phyloP scores from a whole-genome alignment of 2,113 vertebrate genomes.

The Anthoscopus minutus region DNA sequence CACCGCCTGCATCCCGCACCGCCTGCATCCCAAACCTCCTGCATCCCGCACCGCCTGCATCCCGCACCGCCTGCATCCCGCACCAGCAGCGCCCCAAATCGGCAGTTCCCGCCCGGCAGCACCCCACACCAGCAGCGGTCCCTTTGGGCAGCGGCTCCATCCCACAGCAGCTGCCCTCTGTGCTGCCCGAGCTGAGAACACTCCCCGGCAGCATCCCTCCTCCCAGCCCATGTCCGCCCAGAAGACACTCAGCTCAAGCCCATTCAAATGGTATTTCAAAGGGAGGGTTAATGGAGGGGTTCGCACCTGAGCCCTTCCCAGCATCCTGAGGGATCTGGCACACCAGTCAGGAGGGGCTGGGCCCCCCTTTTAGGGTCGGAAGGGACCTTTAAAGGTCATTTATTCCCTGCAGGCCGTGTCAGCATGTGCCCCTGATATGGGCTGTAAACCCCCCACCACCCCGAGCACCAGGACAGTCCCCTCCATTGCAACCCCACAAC shows the following conservation, averaged over 20 bases:
- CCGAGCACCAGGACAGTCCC: neutral
- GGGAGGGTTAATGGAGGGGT: neutral
- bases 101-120: no score
- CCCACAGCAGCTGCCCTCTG: neutral
- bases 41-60: neutral
- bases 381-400: neutral
- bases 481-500: neutral
- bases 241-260: neutral
- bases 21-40: accelerated
- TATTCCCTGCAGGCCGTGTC: accelerated
- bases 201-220: no score
- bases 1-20: neutral
- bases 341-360: neutral
- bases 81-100: neutral
- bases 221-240: neutral
- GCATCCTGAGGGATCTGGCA: neutral
- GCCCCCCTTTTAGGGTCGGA: no score
- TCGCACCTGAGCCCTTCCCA: neutral
- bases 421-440: neutral
- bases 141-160: no score
- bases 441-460: neutral
- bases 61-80: neutral
- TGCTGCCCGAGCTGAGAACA: neutral
- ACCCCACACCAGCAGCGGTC: neutral
- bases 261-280: neutral